These are phyloP conservation scores for Clunio marinus DNA, from an alignment of 2,888 invertebrate genomes.

Conservation along the genomic window DNA sequence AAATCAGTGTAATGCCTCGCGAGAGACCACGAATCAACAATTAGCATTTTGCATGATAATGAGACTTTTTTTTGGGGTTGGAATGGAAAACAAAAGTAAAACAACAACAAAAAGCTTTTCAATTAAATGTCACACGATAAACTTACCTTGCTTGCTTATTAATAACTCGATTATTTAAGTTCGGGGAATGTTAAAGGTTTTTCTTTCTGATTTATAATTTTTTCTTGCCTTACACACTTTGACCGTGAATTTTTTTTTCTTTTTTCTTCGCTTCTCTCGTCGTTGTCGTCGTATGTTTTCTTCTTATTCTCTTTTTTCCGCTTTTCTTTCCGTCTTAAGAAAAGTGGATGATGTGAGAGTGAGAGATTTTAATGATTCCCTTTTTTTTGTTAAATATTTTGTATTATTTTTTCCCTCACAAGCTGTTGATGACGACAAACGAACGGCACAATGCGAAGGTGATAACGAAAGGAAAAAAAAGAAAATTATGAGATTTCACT, in stretches of 20 bases:
- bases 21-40: constrained; percentile 7
- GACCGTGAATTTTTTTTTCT: constrained; percentile 22
- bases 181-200: background rate
- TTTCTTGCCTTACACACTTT: background rate
- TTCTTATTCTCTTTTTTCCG: background rate
- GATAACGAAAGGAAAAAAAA: background rate
- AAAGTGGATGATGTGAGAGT: too few relatives aligned
- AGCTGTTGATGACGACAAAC: constrained; percentile 19
- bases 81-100: too few relatives aligned
- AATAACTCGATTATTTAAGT: too few relatives aligned
- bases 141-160: constrained; percentile 14
- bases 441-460: constrained; percentile 17
- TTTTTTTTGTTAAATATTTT: background rate
- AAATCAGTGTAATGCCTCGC: constrained; percentile 14
- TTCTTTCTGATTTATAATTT: too few relatives aligned
- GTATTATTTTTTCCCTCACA: constrained; percentile 6
- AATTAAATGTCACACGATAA: constrained; percentile 22
- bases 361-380: too few relatives aligned
- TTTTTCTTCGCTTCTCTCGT: too few relatives aligned
- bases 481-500: background rate
- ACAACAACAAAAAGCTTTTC: background rate
- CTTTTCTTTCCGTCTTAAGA: constrained; percentile 21
- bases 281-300: too few relatives aligned
- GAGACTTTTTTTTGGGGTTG: background rate
- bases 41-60: constrained; percentile 23